Conservation (phyloP, 2,113 vertebrate genomes). For the Muntiacus reevesi region DNA sequence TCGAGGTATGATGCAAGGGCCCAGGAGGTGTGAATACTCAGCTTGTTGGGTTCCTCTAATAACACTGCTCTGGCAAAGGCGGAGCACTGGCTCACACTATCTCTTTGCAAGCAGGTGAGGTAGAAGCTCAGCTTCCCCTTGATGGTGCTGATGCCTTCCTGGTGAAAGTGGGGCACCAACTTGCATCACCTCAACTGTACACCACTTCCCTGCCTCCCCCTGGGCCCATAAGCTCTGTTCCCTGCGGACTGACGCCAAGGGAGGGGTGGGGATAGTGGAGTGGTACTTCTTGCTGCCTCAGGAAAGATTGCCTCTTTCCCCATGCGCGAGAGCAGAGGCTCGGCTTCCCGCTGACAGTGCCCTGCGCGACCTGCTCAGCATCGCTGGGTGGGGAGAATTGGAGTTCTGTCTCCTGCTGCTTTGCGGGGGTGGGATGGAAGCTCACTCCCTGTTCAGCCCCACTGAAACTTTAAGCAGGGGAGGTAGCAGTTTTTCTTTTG, state of each 20-base stretch:
- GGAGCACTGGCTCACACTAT: background rate
- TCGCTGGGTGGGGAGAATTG: background rate
- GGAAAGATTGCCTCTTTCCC: background rate
- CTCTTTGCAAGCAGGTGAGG: background rate
- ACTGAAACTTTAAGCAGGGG: background rate
- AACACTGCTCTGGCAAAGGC: background rate
- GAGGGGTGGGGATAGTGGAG: background rate
- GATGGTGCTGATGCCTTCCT: background rate
- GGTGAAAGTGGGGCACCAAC: background rate
- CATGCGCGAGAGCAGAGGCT: background rate
- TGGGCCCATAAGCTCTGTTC: background rate
- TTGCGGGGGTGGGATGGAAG: background rate
- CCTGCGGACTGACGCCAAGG: background rate
- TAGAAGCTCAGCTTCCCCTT: background rate
- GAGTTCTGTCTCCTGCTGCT: background rate
- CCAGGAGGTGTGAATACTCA: background rate
- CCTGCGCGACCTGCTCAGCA: background rate
- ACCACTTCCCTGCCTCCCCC: background rate
- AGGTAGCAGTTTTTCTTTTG: background rate
- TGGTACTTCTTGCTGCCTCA: background rate
- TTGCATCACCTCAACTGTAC: background rate
- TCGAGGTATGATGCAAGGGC: background rate
- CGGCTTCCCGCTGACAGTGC: background rate
- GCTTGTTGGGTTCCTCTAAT: background rate
- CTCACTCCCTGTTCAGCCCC: background rate